Evolutionary conservation across 2,888 invertebrate species (phyloP).

Genomic region (Coenonympha arcania): DNA sequence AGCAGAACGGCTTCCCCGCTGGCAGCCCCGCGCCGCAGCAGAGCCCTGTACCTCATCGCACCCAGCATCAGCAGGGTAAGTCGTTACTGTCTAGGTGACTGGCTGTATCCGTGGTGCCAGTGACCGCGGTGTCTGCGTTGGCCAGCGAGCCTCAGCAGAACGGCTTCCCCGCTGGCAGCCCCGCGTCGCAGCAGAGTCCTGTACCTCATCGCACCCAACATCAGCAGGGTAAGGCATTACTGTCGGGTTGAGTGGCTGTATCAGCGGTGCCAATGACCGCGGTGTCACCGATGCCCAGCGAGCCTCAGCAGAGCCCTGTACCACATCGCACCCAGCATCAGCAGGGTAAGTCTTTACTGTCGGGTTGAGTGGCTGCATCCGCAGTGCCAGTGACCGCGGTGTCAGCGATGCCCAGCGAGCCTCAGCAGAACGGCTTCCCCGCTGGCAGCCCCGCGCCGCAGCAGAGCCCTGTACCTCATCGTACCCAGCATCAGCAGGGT

Average conservation of each 20-base stretch:
- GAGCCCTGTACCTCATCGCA: background rate
- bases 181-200: conserved; percentile 57
- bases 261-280: too few species aligned
- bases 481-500: background rate
- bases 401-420: too few species aligned
- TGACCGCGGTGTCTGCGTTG: conserved; percentile 44
- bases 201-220: conserved; percentile 49
- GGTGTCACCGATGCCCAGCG: too few species aligned
- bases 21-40: too few species aligned
- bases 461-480: background rate
- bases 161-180: conserved; percentile 55
- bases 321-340: too few species aligned
- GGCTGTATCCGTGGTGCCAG: conserved; percentile 49
- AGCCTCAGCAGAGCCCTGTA: too few species aligned
- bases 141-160: conserved; percentile 56
- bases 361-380: too few species aligned
- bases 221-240: conserved; percentile 40
- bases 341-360: too few species aligned
- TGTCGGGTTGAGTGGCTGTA: conserved; percentile 42
- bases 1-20: too few species aligned
- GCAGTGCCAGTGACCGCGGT: too few species aligned
- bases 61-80: background rate
- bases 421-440: too few species aligned
- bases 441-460: too few species aligned
- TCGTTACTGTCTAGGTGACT: conserved; percentile 26